Base-by-base conservation (phyloP, 2,797 vertebrate species). In the Scomberomorus guttatus region DNA sequence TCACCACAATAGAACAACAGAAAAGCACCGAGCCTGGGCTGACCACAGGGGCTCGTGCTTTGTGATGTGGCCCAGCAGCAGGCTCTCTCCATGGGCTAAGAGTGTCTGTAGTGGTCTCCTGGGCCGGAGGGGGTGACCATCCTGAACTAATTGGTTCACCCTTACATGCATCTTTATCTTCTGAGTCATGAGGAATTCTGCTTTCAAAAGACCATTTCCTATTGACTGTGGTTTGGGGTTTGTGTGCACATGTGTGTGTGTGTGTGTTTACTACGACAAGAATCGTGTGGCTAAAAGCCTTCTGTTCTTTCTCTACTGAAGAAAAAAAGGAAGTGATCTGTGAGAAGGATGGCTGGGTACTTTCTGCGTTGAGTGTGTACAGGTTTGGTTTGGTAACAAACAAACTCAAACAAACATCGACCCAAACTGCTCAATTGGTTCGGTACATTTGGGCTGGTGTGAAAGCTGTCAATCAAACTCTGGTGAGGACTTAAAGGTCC, bases 51-150 rank as follows among this genome's bases (percentile, higher is more conserved):
- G 74, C 84, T 70, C 1, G 9, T 6, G 61, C 76, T 67, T 78
- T 88, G 86, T 92, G 90, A 94, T 91, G 91, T 92, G 91, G 90
- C 84, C 85, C 67, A 46, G 84, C 68, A 79, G 64, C 51, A 46
- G 73, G 75, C 81, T 73, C 80, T 66, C 54, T 75, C 54, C 39
- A 74, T 74, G 77, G 87, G 74, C 75, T 9, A 59, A 0, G 7
- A 32, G 44, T 58, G 78, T 83, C 79, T 90, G 89, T 84, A 86
- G 87, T 88, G 86, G 87, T 90, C 82, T 79, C 59, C 55, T 57
- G 71, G 67, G 59, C 81, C 22, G n/a, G 77, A 84, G 81, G 84
- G 72, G 77, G 55, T 42, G 80, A 87, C 68, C 61, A 70, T 70
- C 73, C 80, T 80, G 55, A 82, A 80, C 85, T 74, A 87, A 88